Evolutionary conservation across 2,797 vertebrate species (phyloP), one percentile per base, ranked within the genome.

Genomic region (Anabas testudineus): DNA sequence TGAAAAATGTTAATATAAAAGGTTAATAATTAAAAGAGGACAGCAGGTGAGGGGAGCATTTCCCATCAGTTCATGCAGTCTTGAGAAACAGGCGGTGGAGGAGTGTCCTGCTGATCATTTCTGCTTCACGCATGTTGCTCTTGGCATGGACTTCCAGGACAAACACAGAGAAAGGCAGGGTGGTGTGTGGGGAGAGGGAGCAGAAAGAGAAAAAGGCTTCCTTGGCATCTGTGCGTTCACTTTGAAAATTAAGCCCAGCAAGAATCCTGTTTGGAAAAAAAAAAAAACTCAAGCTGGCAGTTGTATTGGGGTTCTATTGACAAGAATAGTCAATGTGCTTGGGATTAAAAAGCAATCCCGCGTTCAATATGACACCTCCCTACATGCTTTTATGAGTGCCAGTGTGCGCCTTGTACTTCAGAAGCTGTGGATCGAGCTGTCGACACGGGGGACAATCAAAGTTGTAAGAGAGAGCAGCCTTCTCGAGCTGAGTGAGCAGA

Each of bases 171-270:
- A 56, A 64, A 71, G 73, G 54, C 62, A 83, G 71, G 51, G 79
- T 43, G 32, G 74, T 51, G 70, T 61, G 60, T 30, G 58, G 47
- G 41, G 53, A 56, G 51, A 76, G 67, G 67, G 47, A 53, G 75
- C 46, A 78, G 56, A 82, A 37, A 77, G 43, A 87, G 67, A 89
- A 90, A 92, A 91, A 72, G 34, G 81, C 81, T 90, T 89, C 88
- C 83, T 81, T 92, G 92, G 93, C 93, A 93, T 94, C 92, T 91
- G 90, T 92, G 91, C 91, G 71, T 93, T 93, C 92, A 93, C 93
- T 94, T 94, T 95, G 93, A 94, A 94, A 95, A 94, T 93, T 90
- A 95, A 94, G 86, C 94, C 92, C 92, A 92, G 93, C 90, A 90
- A 95, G 92, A 91, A 91, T 92, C 92, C 90, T 90, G 82, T 41